A percentile compares a stretch with the other conserved stretches of the same genome.
Evolutionary conservation across 2,888 invertebrate genomes (phyloP).

Genomic region (Branchellion lobata): DNA sequence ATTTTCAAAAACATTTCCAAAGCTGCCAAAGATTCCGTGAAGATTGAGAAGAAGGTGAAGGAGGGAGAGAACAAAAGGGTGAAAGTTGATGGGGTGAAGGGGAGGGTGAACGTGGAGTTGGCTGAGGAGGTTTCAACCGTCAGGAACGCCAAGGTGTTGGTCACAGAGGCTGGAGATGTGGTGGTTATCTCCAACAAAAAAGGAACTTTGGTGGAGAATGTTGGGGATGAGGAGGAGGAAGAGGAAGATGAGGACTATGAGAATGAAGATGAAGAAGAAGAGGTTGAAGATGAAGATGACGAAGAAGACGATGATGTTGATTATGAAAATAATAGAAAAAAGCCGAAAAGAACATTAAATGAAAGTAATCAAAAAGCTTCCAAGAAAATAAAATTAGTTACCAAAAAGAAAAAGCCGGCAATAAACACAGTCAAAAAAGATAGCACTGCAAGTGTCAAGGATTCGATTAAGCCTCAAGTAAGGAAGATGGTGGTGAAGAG

Average conservation of each 20-base stretch:
- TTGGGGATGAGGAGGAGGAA: neutral
- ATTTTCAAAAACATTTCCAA: too few relatives aligned
- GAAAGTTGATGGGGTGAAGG: neutral
- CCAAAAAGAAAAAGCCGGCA: neutral
- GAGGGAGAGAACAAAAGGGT: neutral
- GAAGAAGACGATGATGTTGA: neutral
- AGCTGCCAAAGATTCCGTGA: conserved; percentile 43
- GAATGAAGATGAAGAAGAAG: neutral
- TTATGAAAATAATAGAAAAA: neutral
- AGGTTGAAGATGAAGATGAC: neutral
- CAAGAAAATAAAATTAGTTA: neutral
- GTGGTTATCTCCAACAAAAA: neutral
- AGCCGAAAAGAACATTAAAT: neutral
- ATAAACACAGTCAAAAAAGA: neutral
- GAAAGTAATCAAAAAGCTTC: neutral
- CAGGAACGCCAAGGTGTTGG: conserved; percentile 54
- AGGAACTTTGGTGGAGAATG: neutral
- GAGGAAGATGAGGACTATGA: neutral
- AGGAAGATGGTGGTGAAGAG: neutral
- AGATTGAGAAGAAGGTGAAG: conserved; percentile 25
- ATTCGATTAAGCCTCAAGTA: neutral
- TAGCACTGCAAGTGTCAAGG: neutral
- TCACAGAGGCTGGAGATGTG: conserved; percentile 44
- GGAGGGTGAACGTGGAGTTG: neutral
- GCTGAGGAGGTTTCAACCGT: conserved; percentile 57